Evolutionary conservation across 2,797 vertebrate genomes (phyloP).

Genomic region (Betta splendens): DNA sequence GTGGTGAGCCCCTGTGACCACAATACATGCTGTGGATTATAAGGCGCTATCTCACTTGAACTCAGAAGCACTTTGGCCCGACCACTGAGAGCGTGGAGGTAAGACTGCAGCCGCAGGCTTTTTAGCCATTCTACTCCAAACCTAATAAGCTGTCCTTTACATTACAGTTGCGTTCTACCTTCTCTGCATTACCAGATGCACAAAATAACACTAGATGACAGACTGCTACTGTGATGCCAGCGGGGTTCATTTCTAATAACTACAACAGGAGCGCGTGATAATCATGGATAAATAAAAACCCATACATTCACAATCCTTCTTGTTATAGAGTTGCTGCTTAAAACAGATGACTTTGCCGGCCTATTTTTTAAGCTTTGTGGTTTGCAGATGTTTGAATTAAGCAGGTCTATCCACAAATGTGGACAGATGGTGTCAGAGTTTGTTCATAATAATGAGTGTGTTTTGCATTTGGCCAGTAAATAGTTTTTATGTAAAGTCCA

Average conservation of each 20-base stretch:
- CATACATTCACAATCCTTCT: background rate
- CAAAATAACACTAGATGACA: background rate
- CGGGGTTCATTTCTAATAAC: background rate
- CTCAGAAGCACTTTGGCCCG: slow-evolving; percentile 37
- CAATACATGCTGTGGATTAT: slow-evolving; percentile 37
- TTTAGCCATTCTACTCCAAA: slow-evolving; percentile 20
- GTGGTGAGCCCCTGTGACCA: slow-evolving; percentile 29
- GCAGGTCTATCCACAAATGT: slow-evolving; percentile 9
- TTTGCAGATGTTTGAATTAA: slow-evolving; percentile 28
- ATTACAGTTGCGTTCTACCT: background rate
- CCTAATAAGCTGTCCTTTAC: slow-evolving; percentile 8
- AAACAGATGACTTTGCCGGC: background rate
- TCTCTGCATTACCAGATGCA: background rate
- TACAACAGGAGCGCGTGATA: background rate
- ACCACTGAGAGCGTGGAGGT: slow-evolving; percentile 50
- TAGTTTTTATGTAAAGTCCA: slow-evolving; percentile 29
- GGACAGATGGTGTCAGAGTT: slow-evolving; percentile 17
- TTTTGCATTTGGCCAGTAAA: slow-evolving; percentile 28
- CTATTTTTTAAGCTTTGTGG: slow-evolving; percentile 4
- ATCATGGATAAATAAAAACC: slow-evolving; percentile 8
- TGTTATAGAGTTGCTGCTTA: background rate
- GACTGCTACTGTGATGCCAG: background rate
- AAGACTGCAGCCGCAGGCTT: slow-evolving; percentile 41
- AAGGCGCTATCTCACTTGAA: slow-evolving; percentile 41
- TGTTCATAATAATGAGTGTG: slow-evolving; percentile 30